Conservation (phyloP, 2,797 vertebrate species). For the Ispidina lecontei region DNA sequence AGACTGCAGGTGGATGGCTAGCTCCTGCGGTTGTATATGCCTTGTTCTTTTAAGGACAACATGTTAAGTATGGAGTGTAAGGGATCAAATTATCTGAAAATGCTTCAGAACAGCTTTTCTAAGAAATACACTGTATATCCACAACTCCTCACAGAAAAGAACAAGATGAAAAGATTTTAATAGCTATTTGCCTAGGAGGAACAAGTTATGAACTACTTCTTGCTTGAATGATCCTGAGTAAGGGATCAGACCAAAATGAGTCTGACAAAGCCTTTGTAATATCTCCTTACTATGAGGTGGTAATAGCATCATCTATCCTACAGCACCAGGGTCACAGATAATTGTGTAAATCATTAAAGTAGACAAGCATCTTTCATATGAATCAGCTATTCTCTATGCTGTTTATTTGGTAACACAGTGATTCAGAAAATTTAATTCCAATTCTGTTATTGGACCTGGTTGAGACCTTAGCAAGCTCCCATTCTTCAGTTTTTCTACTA, state of each 20-base stretch:
- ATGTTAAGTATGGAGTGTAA: not conserved
- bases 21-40: not conserved
- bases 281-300: not conserved
- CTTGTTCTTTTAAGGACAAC: not conserved
- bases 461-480: not conserved
- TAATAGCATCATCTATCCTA: constrained; percentile 33
- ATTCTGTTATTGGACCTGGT: not conserved
- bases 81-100: not conserved
- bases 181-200: not conserved
- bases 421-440: not conserved
- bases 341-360: constrained; percentile 29
- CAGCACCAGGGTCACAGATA: constrained; percentile 24
- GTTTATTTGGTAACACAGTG: not conserved
- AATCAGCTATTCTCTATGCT: not conserved
- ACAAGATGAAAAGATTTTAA: constrained; percentile 11
- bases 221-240: not conserved
- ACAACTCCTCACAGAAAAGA: not conserved
- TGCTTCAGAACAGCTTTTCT: not conserved
- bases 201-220: constrained; percentile 22
- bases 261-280: constrained; percentile 34
- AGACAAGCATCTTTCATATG: constrained; percentile 32
- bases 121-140: not conserved
- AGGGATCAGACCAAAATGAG: not conserved
- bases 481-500: not conserved
- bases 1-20: not conserved